Percentiles rank a stretch among this genome's conserved stretches.
Conservation (phyloP, 2,888 invertebrate genomes). For the Drosophila borborema region DNA sequence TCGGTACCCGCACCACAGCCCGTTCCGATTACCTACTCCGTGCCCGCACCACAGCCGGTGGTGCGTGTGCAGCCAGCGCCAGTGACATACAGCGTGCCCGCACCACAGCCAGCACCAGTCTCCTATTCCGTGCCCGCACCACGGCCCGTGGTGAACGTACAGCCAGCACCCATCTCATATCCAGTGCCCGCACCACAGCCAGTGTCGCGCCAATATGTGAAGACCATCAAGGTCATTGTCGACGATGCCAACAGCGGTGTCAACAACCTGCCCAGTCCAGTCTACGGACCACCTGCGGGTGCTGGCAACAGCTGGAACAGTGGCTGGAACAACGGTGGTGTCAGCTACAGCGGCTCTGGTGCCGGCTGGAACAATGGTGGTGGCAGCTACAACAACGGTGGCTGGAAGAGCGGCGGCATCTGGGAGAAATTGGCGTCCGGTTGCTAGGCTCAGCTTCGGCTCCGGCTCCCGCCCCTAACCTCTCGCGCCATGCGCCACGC, state of each 20-base stretch:
- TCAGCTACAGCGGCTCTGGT: slow-evolving; percentile 33
- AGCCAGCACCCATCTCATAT: slow-evolving; percentile 31
- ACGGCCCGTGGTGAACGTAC: slow-evolving; percentile 27
- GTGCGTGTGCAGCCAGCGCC: slow-evolving; percentile 31
- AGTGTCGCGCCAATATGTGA: slow-evolving; percentile 65
- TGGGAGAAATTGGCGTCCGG: slow-evolving; percentile 75
- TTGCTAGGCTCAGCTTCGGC: slow-evolving; percentile 51
- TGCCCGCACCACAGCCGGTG: slow-evolving; percentile 47
- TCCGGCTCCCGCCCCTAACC: not conserved
- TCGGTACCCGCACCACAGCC: slow-evolving; percentile 48
- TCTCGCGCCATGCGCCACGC: not conserved
- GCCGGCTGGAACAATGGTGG: slow-evolving; percentile 56
- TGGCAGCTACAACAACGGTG: slow-evolving; percentile 37
- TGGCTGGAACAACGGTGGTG: slow-evolving; percentile 55
- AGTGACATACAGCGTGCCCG: slow-evolving; percentile 37
- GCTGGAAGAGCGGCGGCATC: slow-evolving; percentile 78
- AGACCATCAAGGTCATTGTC: slow-evolving; percentile 75
- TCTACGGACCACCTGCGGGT: slow-evolving; percentile 69
- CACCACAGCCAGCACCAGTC: slow-evolving; percentile 49
- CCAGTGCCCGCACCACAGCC: slow-evolving; percentile 46
- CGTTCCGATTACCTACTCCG: slow-evolving; percentile 30
- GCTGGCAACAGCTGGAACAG: slow-evolving; percentile 26
- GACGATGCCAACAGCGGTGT: slow-evolving; percentile 55
- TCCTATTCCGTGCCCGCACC: slow-evolving; percentile 46
- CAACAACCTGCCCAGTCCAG: slow-evolving; percentile 52